Percentiles rank a stretch among this genome's conserved stretches.
Conservation (phyloP, 2,888 invertebrate genomes). For the Lycia hirtaria region DNA sequence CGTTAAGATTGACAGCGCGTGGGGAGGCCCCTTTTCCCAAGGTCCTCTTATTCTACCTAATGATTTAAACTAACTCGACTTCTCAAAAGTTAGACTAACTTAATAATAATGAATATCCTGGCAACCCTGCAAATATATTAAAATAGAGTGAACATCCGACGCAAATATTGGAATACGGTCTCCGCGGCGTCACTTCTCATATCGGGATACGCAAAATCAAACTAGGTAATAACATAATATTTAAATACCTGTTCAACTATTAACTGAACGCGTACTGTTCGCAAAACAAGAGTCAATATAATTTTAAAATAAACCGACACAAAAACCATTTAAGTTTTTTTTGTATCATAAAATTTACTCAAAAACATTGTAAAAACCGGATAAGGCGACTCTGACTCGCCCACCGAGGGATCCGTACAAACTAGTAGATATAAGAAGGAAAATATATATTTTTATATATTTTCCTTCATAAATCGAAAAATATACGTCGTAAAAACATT, state of each 20-base stretch:
- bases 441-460: no score
- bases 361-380: no score
- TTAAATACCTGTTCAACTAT: constrained; percentile 3
- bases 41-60: no score
- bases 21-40: no score
- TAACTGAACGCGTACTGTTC: constrained; percentile 6
- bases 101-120: background rate
- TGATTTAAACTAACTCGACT: background rate
- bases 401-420: no score
- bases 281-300: constrained; percentile 8
- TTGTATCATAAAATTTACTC: no score
- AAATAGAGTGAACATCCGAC: constrained; percentile 26
- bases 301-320: background rate
- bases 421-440: no score
- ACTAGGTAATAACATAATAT: constrained; percentile 17
- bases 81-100: background rate
- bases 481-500: no score
- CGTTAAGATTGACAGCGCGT: no score
- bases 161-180: constrained; percentile 28
- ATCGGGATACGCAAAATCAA: constrained; percentile 34
- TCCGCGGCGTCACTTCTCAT: constrained; percentile 15
- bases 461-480: no score
- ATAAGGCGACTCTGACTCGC: no score
- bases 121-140: constrained; percentile 3
- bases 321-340: no score